phyloP scores from a whole-genome alignment of 2,113 vertebrate species.

The Pantherophis guttatus region DNA sequence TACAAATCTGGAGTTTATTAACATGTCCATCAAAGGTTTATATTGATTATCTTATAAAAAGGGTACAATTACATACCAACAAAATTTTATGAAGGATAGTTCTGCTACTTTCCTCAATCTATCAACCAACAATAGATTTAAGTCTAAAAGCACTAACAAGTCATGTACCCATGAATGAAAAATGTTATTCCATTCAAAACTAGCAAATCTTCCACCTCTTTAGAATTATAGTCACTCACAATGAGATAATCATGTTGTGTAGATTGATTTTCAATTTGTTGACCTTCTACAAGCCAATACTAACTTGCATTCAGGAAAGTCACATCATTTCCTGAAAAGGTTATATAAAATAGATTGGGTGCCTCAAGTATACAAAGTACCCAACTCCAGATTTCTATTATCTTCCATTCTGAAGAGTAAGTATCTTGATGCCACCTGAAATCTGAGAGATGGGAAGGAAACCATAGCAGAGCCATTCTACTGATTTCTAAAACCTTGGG shows the following conservation, averaged over 20 bases:
- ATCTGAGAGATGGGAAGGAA: background rate
- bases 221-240: background rate
- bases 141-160: background rate
- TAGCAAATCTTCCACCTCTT: background rate
- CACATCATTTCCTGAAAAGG: background rate
- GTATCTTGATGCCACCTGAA: background rate
- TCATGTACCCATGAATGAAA: background rate
- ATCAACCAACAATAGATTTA: background rate
- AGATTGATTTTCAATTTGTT: background rate
- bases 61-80: background rate
- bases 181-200: background rate
- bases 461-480: background rate
- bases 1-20: background rate
- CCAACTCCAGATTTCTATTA: background rate
- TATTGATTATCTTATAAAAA: background rate
- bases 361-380: background rate
- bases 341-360: background rate
- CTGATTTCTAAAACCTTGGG: background rate
- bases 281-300: background rate
- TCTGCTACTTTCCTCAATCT: background rate
- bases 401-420: background rate
- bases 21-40: background rate
- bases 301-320: background rate
- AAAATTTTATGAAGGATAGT: background rate
- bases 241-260: background rate